Evolutionary conservation across 2,888 invertebrate species (phyloP), one percentile per base, ranked within the genome.

Genomic region (Operophtera brumata): DNA sequence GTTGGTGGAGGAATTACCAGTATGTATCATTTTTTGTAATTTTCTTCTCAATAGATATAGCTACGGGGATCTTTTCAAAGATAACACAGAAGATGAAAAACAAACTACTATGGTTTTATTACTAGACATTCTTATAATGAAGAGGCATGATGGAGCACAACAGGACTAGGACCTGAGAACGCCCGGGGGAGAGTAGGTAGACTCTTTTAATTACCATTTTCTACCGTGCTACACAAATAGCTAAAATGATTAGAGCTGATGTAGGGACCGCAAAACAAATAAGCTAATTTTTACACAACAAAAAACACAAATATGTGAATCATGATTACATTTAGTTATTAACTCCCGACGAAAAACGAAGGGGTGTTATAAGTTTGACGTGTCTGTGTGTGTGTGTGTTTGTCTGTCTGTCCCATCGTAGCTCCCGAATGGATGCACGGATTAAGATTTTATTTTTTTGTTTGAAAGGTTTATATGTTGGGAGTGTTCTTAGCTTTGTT

Each of bases 201-300:
- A 80, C 82, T 83, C 82, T 85, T 86, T 86, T 86, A 86, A 86
- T 86, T 85, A 80, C 82, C 72, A 77, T 77, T 77, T 77, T 81
- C 76, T 78, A 78, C 79, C 68, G 76, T 72, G 71, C 77, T 82
- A 82, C 82, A 84, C 84, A 80, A 84, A 83, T 82, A 81, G 80
- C 80, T 80, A 75, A 80, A 84, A 82, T 84, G 81, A 86, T 85
- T 84, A 84, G 83, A 79, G 73, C 59, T 57, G 14, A 30, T 32
- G 80, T 84, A 86, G 47, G 6, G 83, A 65, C 47, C 4, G 73
- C 80, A 84, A 71, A 56, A 47, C 20, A 47, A 39, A 2, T 34
- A 2, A n/a, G 11, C 10, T 14, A 2, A 28, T n/a, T n/a, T n/a
- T n/a, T n/a, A 11, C 32, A 12, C 13, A 13, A n/a, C n/a, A n/a